Percentiles rank a stretch among this genome's conserved stretches.
Evolutionary conservation across 2,113 vertebrate species (phyloP).

Genomic region (Junco hyemalis): DNA sequence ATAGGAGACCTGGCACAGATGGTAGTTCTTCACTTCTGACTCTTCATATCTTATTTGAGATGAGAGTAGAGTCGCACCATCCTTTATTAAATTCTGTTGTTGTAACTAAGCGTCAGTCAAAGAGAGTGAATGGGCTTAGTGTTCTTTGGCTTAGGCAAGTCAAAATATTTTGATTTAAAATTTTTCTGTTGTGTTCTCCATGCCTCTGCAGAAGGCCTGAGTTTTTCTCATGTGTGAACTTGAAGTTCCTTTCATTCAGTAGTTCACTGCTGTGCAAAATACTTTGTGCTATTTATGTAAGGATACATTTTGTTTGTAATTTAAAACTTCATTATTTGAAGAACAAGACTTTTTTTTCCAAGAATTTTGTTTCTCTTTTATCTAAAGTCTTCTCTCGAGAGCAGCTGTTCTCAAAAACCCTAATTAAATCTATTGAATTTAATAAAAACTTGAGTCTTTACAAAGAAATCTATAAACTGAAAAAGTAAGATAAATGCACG

Average conservation of each 20-base stretch:
- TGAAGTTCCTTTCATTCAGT: neutral
- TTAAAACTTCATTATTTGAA: slow-evolving; percentile 51
- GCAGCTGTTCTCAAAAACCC: slow-evolving; percentile 34
- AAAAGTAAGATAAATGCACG: neutral
- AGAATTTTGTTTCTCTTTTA: slow-evolving; percentile 58
- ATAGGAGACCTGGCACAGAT: neutral
- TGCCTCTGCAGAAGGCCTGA: neutral
- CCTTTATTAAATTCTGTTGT: neutral
- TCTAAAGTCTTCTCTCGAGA: neutral
- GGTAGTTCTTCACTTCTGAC: neutral
- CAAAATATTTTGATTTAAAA: neutral
- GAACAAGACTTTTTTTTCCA: slow-evolving; percentile 37
- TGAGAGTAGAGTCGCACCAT: neutral
- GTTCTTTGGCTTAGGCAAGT: neutral
- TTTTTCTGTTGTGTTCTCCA: neutral
- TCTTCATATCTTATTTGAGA: neutral
- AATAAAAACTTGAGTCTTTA: slow-evolving; percentile 1
- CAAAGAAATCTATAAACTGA: neutral
- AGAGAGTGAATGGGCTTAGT: neutral
- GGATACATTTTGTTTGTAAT: slow-evolving; percentile 37
- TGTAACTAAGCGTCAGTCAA: neutral
- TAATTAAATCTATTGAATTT: neutral
- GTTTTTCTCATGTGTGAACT: neutral
- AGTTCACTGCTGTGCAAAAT: neutral
- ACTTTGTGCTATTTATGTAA: neutral